Evolutionary conservation across 2,888 invertebrate species (phyloP), one percentile per base, ranked within the genome.

Genomic region (Micropterix aruncella): DNA sequence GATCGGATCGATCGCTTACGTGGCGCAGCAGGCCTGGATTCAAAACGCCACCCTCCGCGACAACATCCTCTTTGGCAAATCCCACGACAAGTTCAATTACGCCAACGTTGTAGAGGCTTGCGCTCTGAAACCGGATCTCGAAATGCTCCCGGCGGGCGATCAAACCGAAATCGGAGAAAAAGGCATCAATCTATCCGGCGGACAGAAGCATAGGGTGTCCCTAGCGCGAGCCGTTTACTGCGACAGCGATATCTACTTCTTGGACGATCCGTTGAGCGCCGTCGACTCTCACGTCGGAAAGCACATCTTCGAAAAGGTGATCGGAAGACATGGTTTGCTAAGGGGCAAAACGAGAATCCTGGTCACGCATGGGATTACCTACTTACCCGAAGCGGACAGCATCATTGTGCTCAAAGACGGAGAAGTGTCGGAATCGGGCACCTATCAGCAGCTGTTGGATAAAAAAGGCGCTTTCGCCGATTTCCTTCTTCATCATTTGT

Each of bases 161-260:
- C 77, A 80, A 58, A 99, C 97, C 0, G 97, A 99, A 73, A 97
- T 99, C 52, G 99, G 99, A 47, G 97, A 99, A 66, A 97, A 96
- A 69, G 90, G 84, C 48, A 84, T 86, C 48, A 86, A 85, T 59
- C 62, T 90, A 50, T 87, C 86, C 12, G 94, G 94, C 14, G 94
- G 94, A 3, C 94, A 89, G 60, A 94, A 88, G 64, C 93, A 87
- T 62, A 74, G 94, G 52, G 89, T 95, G 27, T 90, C 90, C 45
- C 67, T 95, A 49, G 94, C 95, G 0, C 75, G 95, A 52, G 92
- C 94, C 2, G 91, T 93, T 2, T 95, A 94, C 63, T 80, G 77
- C 55, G 79, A 91, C 62, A 78, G 87, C 0, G 93, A 94, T 57
- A 74, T 93, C 49, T 95, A 93, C 63, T 80, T 94, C 57, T 69